Percentiles rank a stretch among this genome's conserved stretches.
Conservation (phyloP, 1,140 invertebrate genomes). For the Gonioctena quinquepunctata region DNA sequence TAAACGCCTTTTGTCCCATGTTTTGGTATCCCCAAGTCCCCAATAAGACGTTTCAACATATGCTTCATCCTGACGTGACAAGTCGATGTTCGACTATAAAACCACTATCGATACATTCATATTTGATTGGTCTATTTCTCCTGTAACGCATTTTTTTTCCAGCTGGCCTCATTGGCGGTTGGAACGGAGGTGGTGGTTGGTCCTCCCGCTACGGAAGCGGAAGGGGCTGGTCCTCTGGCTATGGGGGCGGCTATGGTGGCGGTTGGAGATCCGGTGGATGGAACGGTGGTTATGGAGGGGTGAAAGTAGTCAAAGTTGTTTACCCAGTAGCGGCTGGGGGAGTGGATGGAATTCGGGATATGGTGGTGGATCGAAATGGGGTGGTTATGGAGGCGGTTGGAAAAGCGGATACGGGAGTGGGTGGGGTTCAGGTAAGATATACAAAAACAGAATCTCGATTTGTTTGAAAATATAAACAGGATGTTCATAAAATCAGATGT, state of each 20-base stretch:
- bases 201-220: background rate
- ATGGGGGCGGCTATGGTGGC: background rate
- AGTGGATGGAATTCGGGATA: background rate
- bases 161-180: background rate
- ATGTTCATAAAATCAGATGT: no score
- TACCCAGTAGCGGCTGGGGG: background rate
- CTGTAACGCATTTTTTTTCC: background rate
- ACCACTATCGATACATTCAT: no score
- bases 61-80: no score
- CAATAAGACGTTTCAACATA: no score
- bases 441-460: no score
- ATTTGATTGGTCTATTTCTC: no score
- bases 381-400: background rate
- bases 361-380: background rate
- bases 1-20: no score
- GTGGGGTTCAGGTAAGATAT: background rate
- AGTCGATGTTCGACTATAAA: no score
- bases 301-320: background rate
- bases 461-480: no score
- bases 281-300: background rate
- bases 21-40: no score
- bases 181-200: background rate
- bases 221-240: background rate
- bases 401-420: background rate
- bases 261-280: background rate